Evolutionary conservation across 2,113 vertebrate species (phyloP).

Genomic region (Psettodes erumei): DNA sequence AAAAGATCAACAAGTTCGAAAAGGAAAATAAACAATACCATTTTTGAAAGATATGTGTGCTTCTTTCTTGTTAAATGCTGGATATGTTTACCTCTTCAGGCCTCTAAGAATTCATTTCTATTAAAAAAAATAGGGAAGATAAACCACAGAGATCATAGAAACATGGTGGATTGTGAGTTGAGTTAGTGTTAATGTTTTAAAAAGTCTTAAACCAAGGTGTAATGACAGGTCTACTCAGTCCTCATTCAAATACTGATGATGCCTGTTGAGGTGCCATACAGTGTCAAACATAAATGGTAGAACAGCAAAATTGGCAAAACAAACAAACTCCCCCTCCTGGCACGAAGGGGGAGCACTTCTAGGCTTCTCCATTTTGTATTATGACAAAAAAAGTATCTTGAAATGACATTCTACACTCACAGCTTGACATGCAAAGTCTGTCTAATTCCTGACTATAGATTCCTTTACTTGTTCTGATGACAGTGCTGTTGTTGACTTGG

Average conservation of each 20-base stretch:
- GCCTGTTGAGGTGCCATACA: neutral
- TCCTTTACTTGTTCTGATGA: constrained; percentile 55
- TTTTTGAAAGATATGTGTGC: neutral
- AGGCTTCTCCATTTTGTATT: neutral
- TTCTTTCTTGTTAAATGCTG: neutral
- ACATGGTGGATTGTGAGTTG: too few species aligned
- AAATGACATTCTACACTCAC: neutral
- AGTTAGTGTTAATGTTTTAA: neutral
- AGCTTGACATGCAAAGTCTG: neutral
- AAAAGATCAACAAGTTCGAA: too few species aligned
- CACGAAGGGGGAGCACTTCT: neutral
- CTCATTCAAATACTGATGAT: neutral
- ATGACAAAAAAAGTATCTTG: too few species aligned
- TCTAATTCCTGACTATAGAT: constrained; percentile 3
- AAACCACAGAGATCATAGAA: too few species aligned
- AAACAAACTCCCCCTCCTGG: neutral
- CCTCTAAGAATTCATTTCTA: neutral
- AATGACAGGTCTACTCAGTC: neutral
- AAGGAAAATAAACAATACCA: too few species aligned
- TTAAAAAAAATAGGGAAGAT: too few species aligned
- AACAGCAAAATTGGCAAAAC: neutral
- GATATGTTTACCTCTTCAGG: neutral
- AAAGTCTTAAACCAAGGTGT: neutral
- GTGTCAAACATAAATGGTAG: neutral
- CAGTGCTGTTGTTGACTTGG: constrained; percentile 34